phyloP scores from a whole-genome alignment of 1,140 invertebrate species.

The Rhyacophila brunnea region DNA sequence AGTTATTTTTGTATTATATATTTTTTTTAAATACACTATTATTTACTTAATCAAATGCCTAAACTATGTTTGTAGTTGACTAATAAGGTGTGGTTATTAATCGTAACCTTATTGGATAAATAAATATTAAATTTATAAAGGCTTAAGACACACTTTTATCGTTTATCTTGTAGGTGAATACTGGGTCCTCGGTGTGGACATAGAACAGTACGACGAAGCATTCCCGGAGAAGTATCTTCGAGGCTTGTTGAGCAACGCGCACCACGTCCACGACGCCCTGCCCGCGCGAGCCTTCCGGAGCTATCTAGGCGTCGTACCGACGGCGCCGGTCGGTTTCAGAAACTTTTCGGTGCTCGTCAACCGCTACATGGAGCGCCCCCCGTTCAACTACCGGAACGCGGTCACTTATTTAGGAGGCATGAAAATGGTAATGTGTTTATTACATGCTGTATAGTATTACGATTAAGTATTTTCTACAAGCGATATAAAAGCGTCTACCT shows the following conservation, averaged over 20 bases:
- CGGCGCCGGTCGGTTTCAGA: constrained; percentile 68
- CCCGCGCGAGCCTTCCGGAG: constrained; percentile 62
- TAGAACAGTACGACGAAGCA: constrained; percentile 78
- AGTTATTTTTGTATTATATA: no score
- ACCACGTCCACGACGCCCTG: constrained; percentile 49
- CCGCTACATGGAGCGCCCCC: constrained; percentile 72
- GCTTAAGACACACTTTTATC: not conserved
- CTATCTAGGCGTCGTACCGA: constrained; percentile 73
- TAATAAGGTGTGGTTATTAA: no score
- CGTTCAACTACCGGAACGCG: constrained; percentile 84
- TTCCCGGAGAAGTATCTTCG: constrained; percentile 74
- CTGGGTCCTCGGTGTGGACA: constrained; percentile 86
- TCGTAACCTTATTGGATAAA: no score
- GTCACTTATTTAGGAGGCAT: constrained; percentile 65
- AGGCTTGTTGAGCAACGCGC: constrained; percentile 67
- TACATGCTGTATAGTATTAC: not conserved
- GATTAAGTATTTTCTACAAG: no score
- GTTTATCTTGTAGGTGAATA: constrained; percentile 71
- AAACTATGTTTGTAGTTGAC: no score
- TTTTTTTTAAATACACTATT: no score
- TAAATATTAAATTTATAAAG: not conserved
- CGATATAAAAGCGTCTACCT: no score
- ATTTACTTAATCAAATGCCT: no score
- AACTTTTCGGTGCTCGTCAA: constrained; percentile 77
- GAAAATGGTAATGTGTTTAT: constrained; percentile 61